phyloP scores from a whole-genome alignment of 2,888 invertebrate species.

The Cryptocheilus praepositus region DNA sequence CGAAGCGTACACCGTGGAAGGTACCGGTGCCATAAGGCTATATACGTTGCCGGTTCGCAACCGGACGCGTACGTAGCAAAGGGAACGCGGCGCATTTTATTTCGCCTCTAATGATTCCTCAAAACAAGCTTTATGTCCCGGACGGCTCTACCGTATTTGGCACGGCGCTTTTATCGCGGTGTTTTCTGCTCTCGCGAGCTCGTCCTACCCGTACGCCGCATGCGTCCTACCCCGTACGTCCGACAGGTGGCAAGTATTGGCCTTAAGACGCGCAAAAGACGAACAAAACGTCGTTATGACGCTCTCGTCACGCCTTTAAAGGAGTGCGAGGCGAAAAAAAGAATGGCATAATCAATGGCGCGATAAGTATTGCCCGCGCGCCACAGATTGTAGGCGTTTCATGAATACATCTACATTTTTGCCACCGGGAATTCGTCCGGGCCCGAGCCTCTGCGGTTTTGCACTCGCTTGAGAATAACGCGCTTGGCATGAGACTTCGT shows the following conservation, averaged over 20 bases:
- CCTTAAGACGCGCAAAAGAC: conserved; percentile 36
- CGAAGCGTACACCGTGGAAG: conserved; percentile 27
- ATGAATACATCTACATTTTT: no score
- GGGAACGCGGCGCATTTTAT: conserved; percentile 44
- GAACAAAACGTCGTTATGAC: conserved; percentile 43
- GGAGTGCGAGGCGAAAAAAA: conserved; percentile 2
- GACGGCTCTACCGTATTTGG: conserved; percentile 62
- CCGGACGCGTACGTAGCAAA: conserved; percentile 44
- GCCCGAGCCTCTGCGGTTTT: no score
- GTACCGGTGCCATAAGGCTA: conserved; percentile 47
- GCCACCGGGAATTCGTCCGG: no score
- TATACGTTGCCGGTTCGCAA: conserved; percentile 37
- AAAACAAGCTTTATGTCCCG: conserved; percentile 63
- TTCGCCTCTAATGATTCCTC: conserved; percentile 64
- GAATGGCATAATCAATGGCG: no score
- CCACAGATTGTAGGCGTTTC: no score
- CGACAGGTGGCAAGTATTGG: conserved; percentile 53
- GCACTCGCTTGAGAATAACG: no score
- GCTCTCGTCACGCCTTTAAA: conserved; percentile 16
- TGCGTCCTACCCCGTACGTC: conserved; percentile 37
- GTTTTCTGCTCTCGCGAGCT: conserved; percentile 50
- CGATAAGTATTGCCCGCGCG: not conserved
- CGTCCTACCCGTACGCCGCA: conserved; percentile 18
- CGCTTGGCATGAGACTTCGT: no score
- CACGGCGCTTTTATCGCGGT: conserved; percentile 58